phyloP scores from a whole-genome alignment of 1,140 invertebrate genomes.

The Carposina sasakii region DNA sequence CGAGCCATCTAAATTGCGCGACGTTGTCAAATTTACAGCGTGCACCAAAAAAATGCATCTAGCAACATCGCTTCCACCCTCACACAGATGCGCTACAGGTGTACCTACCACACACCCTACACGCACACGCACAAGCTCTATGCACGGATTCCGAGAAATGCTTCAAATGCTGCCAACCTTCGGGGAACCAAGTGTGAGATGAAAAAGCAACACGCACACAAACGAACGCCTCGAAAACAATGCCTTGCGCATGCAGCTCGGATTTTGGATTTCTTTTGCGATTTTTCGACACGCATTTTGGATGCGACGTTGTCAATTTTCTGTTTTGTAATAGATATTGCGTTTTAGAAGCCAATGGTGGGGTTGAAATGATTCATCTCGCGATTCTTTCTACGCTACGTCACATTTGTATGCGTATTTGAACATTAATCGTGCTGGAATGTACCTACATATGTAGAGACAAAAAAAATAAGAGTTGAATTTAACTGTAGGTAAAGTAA shows the following conservation, averaged over 20 bases:
- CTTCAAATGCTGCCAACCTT: conserved; percentile 33
- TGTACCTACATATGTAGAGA: too few relatives aligned
- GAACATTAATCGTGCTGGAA: too few relatives aligned
- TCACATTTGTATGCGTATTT: too few relatives aligned
- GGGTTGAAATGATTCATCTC: too few relatives aligned
- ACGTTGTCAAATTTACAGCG: conserved; percentile 62
- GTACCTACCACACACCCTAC: conserved; percentile 24
- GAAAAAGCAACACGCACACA: conserved; percentile 37
- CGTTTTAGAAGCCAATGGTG: too few relatives aligned
- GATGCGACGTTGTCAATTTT: too few relatives aligned
- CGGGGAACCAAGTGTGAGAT: conserved; percentile 18
- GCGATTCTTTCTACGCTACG: too few relatives aligned
- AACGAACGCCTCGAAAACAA: conserved; percentile 26
- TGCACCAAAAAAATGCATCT: conserved; percentile 51
- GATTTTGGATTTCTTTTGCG: conserved; percentile 16
- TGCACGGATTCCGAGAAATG: conserved; percentile 24
- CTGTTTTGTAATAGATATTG: too few relatives aligned
- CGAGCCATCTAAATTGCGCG: conserved; percentile 38
- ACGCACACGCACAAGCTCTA: neutral
- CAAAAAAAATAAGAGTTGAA: too few relatives aligned
- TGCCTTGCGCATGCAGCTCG: conserved; percentile 17
- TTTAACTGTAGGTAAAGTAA: too few relatives aligned
- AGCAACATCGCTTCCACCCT: conserved; percentile 47
- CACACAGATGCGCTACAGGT: conserved; percentile 30
- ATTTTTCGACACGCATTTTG: too few relatives aligned